phyloP scores from a whole-genome alignment of 1,140 invertebrate species.

The Diprion similis region DNA sequence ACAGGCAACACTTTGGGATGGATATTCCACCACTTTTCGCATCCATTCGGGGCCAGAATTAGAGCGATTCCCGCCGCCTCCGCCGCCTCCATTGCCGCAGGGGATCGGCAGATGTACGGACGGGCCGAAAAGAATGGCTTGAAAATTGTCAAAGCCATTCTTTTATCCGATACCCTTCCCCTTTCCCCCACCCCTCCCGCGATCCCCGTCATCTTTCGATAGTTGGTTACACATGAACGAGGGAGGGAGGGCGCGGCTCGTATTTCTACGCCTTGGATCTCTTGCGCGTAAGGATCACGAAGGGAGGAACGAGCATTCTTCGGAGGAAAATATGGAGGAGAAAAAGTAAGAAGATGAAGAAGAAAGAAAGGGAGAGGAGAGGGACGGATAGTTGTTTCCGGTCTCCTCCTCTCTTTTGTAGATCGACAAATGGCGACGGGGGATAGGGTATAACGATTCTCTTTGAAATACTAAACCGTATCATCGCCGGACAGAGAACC shows the following conservation, averaged over 20 bases:
- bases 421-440: too few species aligned
- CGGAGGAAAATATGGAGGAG: not conserved
- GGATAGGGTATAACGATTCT: not conserved
- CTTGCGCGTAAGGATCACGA: not conserved
- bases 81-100: not conserved
- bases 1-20: not conserved
- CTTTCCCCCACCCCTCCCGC: too few species aligned
- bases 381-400: not conserved
- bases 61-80: too few species aligned
- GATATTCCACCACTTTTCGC: too few species aligned
- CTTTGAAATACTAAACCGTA: constrained; percentile 6
- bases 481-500: not conserved
- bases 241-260: not conserved
- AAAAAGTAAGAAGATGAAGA: not conserved
- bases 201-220: not conserved
- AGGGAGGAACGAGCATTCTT: not conserved
- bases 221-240: not conserved
- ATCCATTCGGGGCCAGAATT: too few species aligned
- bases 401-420: not conserved
- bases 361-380: not conserved
- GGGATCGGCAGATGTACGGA: not conserved
- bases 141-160: constrained; percentile 7
- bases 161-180: not conserved
- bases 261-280: not conserved
- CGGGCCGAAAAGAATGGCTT: not conserved